Evolutionary conservation across 2,797 vertebrate species (phyloP).

Genomic region (Dallia pectoralis): DNA sequence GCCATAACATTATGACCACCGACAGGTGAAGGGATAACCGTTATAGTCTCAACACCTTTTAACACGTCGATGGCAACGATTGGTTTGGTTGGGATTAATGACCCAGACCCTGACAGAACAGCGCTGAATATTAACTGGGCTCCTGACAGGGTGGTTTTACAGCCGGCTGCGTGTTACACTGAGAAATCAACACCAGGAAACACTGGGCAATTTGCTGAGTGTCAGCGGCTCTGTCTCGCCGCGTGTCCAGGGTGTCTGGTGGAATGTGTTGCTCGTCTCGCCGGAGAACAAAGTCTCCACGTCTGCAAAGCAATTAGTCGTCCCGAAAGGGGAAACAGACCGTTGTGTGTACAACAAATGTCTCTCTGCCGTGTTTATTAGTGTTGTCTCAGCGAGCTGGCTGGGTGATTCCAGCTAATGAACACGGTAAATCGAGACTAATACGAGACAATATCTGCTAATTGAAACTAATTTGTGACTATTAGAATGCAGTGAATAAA

Average conservation of each 20-base stretch:
- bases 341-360: neutral
- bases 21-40: too few relatives aligned
- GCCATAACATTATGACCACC: too few relatives aligned
- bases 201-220: too few relatives aligned
- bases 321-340: slow-evolving; percentile 18
- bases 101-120: too few relatives aligned
- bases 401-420: slow-evolving; percentile 26
- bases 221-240: too few relatives aligned
- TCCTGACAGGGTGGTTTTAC: too few relatives aligned
- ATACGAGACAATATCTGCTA: slow-evolving; percentile 45
- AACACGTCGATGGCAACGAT: too few relatives aligned
- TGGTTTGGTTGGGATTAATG: too few relatives aligned
- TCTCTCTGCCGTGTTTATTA: neutral
- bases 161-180: too few relatives aligned
- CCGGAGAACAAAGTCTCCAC: neutral
- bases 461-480: slow-evolving; percentile 64
- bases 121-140: too few relatives aligned
- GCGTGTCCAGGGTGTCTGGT: neutral
- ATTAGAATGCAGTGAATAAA: slow-evolving; percentile 27
- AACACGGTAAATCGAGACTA: slow-evolving; percentile 41
- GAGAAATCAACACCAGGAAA: too few relatives aligned
- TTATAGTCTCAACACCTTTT: too few relatives aligned
- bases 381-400: neutral
- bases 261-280: neutral
- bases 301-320: slow-evolving; percentile 7